Percentiles rank a stretch among this genome's conserved stretches.
phyloP scores from a whole-genome alignment of 2,888 invertebrate genomes.

The Spicauda simplicius region DNA sequence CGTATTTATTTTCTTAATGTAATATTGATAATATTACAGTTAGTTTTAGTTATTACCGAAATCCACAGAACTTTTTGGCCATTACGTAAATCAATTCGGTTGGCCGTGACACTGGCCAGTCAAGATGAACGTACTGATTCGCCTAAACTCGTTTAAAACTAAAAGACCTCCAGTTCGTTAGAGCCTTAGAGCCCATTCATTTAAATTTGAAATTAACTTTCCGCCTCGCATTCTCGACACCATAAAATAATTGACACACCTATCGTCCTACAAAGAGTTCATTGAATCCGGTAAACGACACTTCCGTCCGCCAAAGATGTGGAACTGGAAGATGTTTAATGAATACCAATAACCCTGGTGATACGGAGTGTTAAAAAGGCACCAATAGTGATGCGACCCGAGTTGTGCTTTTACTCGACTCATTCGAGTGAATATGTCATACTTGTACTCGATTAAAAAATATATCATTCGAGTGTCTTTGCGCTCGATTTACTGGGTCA shows the following conservation, averaged over 20 bases:
- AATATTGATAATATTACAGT: too few relatives aligned
- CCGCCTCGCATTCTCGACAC: conserved; percentile 22
- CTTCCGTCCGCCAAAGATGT: conserved; percentile 69
- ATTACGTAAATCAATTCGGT: conserved; percentile 7
- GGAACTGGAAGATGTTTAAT: conserved; percentile 52
- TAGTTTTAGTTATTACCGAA: background rate
- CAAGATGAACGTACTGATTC: conserved; percentile 1
- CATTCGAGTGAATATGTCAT: too few relatives aligned
- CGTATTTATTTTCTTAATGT: too few relatives aligned
- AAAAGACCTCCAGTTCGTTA: conserved; percentile 10
- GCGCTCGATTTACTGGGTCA: too few relatives aligned
- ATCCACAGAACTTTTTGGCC: background rate
- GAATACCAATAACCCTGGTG: conserved; percentile 56
- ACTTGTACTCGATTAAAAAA: too few relatives aligned
- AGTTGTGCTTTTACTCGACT: too few relatives aligned
- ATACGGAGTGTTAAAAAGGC: conserved; percentile 19
- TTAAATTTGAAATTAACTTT: conserved; percentile 30
- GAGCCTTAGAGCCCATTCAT: background rate
- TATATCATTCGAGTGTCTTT: too few relatives aligned
- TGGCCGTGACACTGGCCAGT: conserved; percentile 9
- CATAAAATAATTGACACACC: conserved; percentile 41
- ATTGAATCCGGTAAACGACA: conserved; percentile 73
- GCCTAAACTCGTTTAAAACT: conserved; percentile 6
- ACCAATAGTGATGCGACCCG: too few relatives aligned
- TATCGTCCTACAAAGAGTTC: conserved; percentile 69